Evolutionary conservation across 2,888 invertebrate species (phyloP), one percentile per base, ranked within the genome.

Genomic region (Coleophora flavipennella): DNA sequence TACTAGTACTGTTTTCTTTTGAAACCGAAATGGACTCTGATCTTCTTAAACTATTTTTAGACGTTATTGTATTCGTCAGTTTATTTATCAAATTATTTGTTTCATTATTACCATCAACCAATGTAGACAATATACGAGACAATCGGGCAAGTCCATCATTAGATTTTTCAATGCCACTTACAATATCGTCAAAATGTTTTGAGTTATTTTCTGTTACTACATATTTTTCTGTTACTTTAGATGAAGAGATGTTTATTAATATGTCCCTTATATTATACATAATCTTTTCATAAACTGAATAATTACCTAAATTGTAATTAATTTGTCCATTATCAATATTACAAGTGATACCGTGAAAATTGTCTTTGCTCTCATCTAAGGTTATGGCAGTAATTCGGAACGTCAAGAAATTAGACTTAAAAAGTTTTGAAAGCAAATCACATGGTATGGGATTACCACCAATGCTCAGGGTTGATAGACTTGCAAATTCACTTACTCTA

Each of bases 401-500:
- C 1, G 44, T n/a, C n/a, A n/a, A 14, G 10, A 40, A 8, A 3
- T 26, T 20, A 29, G 28, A 33, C 40, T 56, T 59, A 32, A 56
- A 53, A 0, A 73, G 51, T 39, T 57, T 63, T 0, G 65, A 55
- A 31, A 78, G 44, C 29, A 55, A 35, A 32, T 62, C 58, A 43
- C 78, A 78, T 1, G 75, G 52, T 35, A 79, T 45, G 10, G 69
- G 75, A 54, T 79, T 79, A 20, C 60, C 65, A 3, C 78, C 77
- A 36, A 79, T 73, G 45, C 78, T 79, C 7, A 79, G 53, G 31
- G 42, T 56, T 8, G 40, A 39, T 33, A 77, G 49, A 44, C 46
- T 51, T 0, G 62, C 14, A 47, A 77, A 71, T 11, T 70, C 64
- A 28, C 62, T 56, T 11, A 52, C 41, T 3, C 53, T 49, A 12